Evolutionary conservation across 1,140 invertebrate genomes (phyloP), one percentile per base, ranked within the genome.

Genomic region (Trichonephila clavata): DNA sequence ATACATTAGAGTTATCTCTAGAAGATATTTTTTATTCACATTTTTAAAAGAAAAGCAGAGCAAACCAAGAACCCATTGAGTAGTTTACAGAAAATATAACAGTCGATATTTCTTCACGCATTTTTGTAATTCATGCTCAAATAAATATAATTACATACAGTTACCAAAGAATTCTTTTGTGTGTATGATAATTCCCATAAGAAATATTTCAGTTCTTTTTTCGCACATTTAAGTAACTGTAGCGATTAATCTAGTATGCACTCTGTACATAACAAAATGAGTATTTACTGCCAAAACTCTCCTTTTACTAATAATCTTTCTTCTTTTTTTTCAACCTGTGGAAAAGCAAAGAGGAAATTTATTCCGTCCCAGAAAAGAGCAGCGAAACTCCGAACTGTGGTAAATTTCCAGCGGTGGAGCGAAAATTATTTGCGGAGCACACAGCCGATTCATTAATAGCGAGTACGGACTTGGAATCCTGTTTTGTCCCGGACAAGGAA

Each of bases 401-500:
- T 90, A 71, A 32, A 63, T 71, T 77, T 21, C 43, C 50, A 24
- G 61, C 65, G 86, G 86, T 32, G 16, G 39, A 24, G 61, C 84
- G 92, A 93, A 93, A 93, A 93, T 93, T 93, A 92, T 92, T 86
- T 86, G 80, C 21, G 68, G 65, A 77, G 71, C 80, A 59, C 71
- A 27, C 63, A 20, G 50, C 90, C 60, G 57, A 86, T 93, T 93
- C 92, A 93, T 93, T 93, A 93, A 93, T 80, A 32, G 92, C 84
- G 60, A 71, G 71, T 93, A 50, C 32, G 91, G 91, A 92, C 61
- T 81, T 24, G 60, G 39, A 57, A 57, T 83, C 63, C 91, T 93
- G 92, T 93, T 93, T 93, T 93, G 92, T 93, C 27, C 83, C n/a
- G 84, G 83, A 93, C 92, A 93, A 65, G 43, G 92, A 93, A 93